phyloP scores from a whole-genome alignment of 2,797 vertebrate species.

The Mallotus villosus region DNA sequence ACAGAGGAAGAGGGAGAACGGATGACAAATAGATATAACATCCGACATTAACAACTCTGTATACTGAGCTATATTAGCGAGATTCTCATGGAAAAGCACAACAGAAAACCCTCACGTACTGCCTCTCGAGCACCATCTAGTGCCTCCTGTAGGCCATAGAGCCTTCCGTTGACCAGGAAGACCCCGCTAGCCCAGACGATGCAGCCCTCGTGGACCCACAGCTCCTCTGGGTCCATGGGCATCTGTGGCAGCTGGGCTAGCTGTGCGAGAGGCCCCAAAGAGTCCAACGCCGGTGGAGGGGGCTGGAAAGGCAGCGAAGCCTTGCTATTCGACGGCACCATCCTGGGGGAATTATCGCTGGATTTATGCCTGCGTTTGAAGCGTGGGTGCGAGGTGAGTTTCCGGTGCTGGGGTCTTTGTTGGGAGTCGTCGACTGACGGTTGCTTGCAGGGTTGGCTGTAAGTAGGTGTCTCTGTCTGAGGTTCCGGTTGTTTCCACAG shows the following conservation, averaged over 20 bases:
- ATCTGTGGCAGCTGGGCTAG: slow-evolving; percentile 94
- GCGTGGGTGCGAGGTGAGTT: slow-evolving; percentile 91
- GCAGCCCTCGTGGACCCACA: slow-evolving; percentile 98
- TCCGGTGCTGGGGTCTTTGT: slow-evolving; percentile 77
- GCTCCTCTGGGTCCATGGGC: slow-evolving; percentile 98
- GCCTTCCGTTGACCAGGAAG: slow-evolving; percentile 95
- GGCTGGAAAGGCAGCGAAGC: slow-evolving; percentile 88
- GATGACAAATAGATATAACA: too few species aligned
- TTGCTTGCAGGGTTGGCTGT: slow-evolving; percentile 31
- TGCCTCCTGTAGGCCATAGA: slow-evolving; percentile 98
- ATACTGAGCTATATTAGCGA: too few species aligned
- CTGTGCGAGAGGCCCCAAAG: slow-evolving; percentile 78
- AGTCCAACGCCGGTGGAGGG: slow-evolving; percentile 86
- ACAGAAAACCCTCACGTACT: slow-evolving; percentile 71
- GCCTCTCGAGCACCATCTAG: slow-evolving; percentile 96
- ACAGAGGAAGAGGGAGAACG: background rate
- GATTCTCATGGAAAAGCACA: too few species aligned
- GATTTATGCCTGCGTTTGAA: slow-evolving; percentile 97
- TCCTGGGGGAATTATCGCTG: slow-evolving; percentile 88
- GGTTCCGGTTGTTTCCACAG: slow-evolving; percentile 67
- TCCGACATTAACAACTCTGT: too few species aligned
- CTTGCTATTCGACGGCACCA: slow-evolving; percentile 82
- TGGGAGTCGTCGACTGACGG: slow-evolving; percentile 61
- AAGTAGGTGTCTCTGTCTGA: slow-evolving; percentile 45
- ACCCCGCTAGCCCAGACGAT: slow-evolving; percentile 98